Evolutionary conservation across 2,113 vertebrate genomes (phyloP).

Genomic region (Donacobius atricapilla): DNA sequence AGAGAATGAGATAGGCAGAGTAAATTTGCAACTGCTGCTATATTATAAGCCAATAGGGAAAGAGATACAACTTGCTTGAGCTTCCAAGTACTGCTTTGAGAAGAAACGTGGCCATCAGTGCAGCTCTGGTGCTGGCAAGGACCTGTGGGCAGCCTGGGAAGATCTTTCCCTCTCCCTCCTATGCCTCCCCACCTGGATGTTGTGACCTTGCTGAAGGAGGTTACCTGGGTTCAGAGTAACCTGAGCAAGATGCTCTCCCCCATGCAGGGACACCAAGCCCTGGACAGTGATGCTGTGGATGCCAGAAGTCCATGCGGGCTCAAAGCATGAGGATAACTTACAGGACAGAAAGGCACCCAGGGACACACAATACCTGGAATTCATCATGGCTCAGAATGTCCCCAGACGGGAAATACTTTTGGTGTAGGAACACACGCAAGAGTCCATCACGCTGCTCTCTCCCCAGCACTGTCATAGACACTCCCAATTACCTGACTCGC

Average conservation of each 20-base stretch:
- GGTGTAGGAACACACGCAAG: neutral
- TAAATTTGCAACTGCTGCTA: neutral
- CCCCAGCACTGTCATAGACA: neutral
- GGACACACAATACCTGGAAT: neutral
- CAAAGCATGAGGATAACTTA: neutral
- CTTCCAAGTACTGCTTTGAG: neutral
- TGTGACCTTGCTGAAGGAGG: neutral
- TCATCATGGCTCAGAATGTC: neutral
- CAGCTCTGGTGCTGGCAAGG: fast-evolving
- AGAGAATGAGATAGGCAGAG: neutral
- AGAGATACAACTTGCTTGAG: neutral
- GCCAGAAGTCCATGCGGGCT: neutral
- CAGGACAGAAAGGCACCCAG: neutral
- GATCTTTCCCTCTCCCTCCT: neutral
- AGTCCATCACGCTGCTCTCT: fast-evolving
- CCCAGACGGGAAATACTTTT: neutral
- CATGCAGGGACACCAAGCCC: fast-evolving
- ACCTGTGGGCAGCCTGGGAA: neutral
- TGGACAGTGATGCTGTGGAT: fast-evolving
- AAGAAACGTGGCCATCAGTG: fast-evolving
- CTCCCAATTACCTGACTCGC: neutral
- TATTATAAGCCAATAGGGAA: neutral
- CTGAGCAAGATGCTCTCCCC: neutral
- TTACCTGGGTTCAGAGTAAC: neutral
- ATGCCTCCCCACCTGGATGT: neutral